These are phyloP conservation scores for Panopea generosa DNA, from an alignment of 2,888 invertebrate species.

Conservation along the genomic window DNA sequence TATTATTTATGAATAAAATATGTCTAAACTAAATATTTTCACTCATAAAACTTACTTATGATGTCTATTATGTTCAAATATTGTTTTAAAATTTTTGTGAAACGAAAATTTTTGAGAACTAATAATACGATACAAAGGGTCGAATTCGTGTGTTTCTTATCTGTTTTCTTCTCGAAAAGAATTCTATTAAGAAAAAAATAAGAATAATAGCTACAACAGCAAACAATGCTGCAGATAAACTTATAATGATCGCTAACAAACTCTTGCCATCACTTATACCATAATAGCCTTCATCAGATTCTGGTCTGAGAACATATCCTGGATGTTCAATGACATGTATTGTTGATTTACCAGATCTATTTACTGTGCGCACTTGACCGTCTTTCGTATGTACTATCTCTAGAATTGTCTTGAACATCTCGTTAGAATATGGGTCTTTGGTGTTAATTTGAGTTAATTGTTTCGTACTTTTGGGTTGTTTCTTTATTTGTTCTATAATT, in stretches of 20 bases:
- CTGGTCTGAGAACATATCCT: slow-evolving; percentile 1
- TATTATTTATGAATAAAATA: too few species aligned
- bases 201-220: slow-evolving; percentile 25
- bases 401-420: slow-evolving; percentile 11
- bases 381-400: slow-evolving; percentile 7
- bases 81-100: too few species aligned
- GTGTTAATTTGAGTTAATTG: neutral
- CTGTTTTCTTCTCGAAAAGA: slow-evolving; percentile 29
- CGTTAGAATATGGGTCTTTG: neutral
- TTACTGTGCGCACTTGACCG: neutral
- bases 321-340: too few species aligned
- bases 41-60: too few species aligned
- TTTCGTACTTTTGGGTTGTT: neutral
- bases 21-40: too few species aligned
- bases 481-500: neutral
- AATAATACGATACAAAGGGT: slow-evolving; percentile 32
- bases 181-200: slow-evolving; percentile 29
- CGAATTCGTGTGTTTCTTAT: slow-evolving; percentile 28
- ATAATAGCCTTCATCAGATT: neutral
- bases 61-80: too few species aligned
- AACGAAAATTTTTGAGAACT: neutral
- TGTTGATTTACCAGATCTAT: neutral
- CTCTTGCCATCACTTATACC: slow-evolving; percentile 29
- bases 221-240: slow-evolving; percentile 17
- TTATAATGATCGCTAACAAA: slow-evolving; percentile 27